phyloP scores from a whole-genome alignment of 2,797 vertebrate genomes.

The Micromesistius poutassou region DNA sequence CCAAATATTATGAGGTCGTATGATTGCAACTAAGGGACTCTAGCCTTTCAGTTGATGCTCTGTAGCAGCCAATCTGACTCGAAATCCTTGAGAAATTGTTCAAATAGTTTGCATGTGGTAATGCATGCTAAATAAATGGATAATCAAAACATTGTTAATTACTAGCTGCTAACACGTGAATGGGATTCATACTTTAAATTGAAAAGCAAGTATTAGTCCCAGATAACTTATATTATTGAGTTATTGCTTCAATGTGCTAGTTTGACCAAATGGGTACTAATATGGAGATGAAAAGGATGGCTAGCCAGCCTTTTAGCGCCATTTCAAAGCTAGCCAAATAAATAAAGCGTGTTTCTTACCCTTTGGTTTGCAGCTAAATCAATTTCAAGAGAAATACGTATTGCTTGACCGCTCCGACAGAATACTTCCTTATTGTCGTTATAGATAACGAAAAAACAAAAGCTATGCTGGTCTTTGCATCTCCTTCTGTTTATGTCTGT shows the following conservation, averaged over 20 bases:
- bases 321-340: not conserved
- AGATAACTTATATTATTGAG: not conserved
- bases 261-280: not conserved
- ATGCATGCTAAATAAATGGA: not conserved
- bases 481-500: not conserved
- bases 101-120: not conserved
- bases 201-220: not conserved
- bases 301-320: not conserved
- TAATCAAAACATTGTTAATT: not conserved
- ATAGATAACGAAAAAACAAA: not conserved
- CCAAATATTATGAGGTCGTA: constrained; percentile 32
- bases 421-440: not conserved
- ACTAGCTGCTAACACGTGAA: not conserved
- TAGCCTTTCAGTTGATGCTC: not conserved
- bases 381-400: not conserved
- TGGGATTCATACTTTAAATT: not conserved
- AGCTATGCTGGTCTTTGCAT: not conserved
- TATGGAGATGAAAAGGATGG: not conserved
- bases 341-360: not conserved
- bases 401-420: not conserved
- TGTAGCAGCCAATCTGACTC: not conserved
- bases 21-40: not conserved
- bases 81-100: not conserved
- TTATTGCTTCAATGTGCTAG: not conserved
- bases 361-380: not conserved